Base-by-base conservation (phyloP, 2,113 vertebrate species). In the Macquaria australasica region DNA sequence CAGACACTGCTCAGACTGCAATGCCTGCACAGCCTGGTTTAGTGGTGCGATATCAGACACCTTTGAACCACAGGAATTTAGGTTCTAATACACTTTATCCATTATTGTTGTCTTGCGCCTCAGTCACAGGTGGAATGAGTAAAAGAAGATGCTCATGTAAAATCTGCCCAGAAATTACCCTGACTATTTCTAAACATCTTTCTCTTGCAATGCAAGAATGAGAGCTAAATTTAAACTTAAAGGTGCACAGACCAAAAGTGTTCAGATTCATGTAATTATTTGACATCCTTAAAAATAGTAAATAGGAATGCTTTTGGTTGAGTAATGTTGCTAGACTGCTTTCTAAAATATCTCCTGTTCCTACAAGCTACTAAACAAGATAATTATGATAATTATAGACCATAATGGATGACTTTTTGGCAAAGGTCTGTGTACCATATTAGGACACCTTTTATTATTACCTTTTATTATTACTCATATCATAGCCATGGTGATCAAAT, bases 1-100 rank as follows among this genome's bases (percentile, higher is more conserved):
- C 69, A 55, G 68, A 56, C 73, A 0, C 48, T 41, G 60, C 69
- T 80, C 51, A 55, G 66, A 23, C 70, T 75, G 68, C 59, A 69
- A 6, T 16, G 43, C 51, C 55, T 76, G 43, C 18, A 50, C 67
- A 37, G 72, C n/a, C 31, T 5, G 53, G n/a, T 31, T 18, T 14
- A 18, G 15, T 14, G 21, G 14, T 23, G 68, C 48, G 68, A 55
- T 16, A 25, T 45, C 14, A 18, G 53, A 51, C 31, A 48, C 55
- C 51, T 56, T 23, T 60, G 16, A 45, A 9, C 34, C 5, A 14
- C 37, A 75, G 12, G 7, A 56, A 20, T 66, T 18, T 2, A 50
- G 43, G 23, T 2, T 79, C 77, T 25, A 12, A 21, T 20, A 8
- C 16, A 28, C 28, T 31, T 6, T 5, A 10, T 28, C 21, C 60